A percentile compares a stretch with the other conserved stretches of the same genome.
phyloP scores from a whole-genome alignment of 2,797 vertebrate genomes.

The Echiichthys vipera region DNA sequence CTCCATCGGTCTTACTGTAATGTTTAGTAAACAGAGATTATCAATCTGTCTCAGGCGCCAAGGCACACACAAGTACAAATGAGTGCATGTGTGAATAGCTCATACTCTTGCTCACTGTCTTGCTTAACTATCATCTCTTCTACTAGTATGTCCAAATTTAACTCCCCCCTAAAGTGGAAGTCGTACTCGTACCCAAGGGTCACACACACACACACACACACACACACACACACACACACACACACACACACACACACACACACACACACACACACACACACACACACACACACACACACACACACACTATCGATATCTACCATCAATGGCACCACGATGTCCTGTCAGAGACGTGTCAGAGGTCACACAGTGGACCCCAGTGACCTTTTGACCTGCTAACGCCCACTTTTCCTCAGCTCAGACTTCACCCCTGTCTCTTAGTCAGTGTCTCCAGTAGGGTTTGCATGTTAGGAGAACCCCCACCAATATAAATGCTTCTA shows the following conservation, averaged over 20 bases:
- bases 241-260: conserved; percentile 9
- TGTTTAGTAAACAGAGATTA: conserved; percentile 79
- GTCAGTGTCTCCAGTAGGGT: conserved; percentile 34
- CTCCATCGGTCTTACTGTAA: conserved; percentile 50
- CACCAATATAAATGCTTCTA: conserved; percentile 23
- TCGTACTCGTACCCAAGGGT: conserved; percentile 1
- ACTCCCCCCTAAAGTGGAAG: conserved; percentile 6
- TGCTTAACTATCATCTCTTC: conserved; percentile 3
- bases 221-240: conserved; percentile 9
- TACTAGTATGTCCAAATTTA: conserved; percentile 32
- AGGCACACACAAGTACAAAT: conserved; percentile 16
- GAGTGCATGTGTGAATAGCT: conserved; percentile 8
- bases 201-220: conserved; percentile 9
- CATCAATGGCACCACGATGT: conserved; percentile 38
- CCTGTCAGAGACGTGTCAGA: conserved; percentile 35
- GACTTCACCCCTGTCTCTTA: conserved; percentile 5
- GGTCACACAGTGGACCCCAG: conserved; percentile 48
- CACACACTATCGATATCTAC: conserved; percentile 35
- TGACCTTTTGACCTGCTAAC: conserved; percentile 56
- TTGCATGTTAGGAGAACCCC: conserved; percentile 25
- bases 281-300: conserved; percentile 8
- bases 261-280: too few species aligned
- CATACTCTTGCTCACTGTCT: conserved; percentile 6
- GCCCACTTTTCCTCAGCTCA: conserved; percentile 45
- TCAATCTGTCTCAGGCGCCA: conserved; percentile 48